phyloP scores from a whole-genome alignment of 2,113 vertebrate genomes.

The Scomber colias region DNA sequence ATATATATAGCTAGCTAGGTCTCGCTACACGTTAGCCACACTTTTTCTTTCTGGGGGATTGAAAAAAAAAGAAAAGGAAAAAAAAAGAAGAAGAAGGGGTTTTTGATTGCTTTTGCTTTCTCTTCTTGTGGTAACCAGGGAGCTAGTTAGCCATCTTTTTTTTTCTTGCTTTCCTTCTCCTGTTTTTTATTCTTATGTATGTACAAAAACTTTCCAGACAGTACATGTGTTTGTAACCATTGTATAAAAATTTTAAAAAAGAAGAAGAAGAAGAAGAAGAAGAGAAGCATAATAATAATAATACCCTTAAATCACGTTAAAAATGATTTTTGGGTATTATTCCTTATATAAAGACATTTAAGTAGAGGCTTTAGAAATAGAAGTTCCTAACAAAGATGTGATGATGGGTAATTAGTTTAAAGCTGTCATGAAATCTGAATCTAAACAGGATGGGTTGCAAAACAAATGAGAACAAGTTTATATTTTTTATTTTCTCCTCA shows the following conservation, averaged over 20 bases:
- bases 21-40: slow-evolving; percentile 41
- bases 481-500: slow-evolving; percentile 20
- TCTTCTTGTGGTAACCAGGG: slow-evolving; percentile 58
- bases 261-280: neutral
- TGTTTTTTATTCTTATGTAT: slow-evolving; percentile 51
- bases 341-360: slow-evolving; percentile 69
- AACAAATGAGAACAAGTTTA: neutral
- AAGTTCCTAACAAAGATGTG: slow-evolving; percentile 69
- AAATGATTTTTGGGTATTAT: slow-evolving; percentile 30
- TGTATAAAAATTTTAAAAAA: slow-evolving; percentile 49
- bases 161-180: slow-evolving; percentile 16
- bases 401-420: slow-evolving; percentile 68
- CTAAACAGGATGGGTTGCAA: slow-evolving; percentile 30
- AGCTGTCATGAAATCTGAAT: slow-evolving; percentile 55
- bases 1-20: slow-evolving; percentile 29
- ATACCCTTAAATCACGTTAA: neutral
- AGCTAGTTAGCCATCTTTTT: slow-evolving; percentile 54
- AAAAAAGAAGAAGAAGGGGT: neutral
- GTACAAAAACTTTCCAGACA: slow-evolving; percentile 55
- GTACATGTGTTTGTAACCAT: slow-evolving; percentile 70
- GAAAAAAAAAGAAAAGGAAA: too few relatives aligned
- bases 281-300: slow-evolving; percentile 1
- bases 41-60: neutral
- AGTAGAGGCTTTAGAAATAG: slow-evolving; percentile 71
- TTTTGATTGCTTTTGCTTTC: slow-evolving; percentile 45